phyloP scores from a whole-genome alignment of 2,797 vertebrate genomes.

The Phoxinus dragarum region DNA sequence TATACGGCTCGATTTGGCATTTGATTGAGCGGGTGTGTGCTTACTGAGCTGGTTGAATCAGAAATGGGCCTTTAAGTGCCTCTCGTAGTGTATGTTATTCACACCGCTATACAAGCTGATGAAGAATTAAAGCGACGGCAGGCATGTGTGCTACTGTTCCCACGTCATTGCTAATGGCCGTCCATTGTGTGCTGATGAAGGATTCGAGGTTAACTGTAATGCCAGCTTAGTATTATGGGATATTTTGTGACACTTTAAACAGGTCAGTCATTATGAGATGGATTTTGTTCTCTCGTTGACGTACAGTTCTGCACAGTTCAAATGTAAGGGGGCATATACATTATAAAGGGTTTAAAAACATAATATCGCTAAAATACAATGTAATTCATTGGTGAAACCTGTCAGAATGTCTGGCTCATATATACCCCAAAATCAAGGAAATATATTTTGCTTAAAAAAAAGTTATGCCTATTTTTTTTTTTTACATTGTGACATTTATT shows the following conservation, averaged over 20 bases:
- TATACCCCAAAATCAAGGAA: neutral
- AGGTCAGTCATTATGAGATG: constrained; percentile 12
- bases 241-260: constrained; percentile 24
- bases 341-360: neutral
- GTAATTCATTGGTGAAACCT: neutral
- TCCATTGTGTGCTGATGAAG: constrained; percentile 5
- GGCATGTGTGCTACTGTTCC: neutral
- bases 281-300: neutral
- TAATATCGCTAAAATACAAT: neutral
- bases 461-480: neutral
- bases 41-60: constrained; percentile 24
- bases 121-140: neutral
- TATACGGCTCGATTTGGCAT: constrained; percentile 20
- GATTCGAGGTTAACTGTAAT: constrained; percentile 12
- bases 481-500: neutral
- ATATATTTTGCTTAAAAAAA: neutral
- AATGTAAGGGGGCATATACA: neutral
- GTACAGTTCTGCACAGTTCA: neutral
- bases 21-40: constrained; percentile 34
- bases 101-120: constrained; percentile 20
- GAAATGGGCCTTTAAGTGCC: constrained; percentile 40
- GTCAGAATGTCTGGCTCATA: neutral
- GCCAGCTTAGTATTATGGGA: neutral
- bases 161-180: neutral
- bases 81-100: constrained; percentile 30